Percentiles rank a stretch among this genome's conserved stretches.
Evolutionary conservation across 2,797 vertebrate species (phyloP).

Genomic region (Oceanodroma leucorhoa): DNA sequence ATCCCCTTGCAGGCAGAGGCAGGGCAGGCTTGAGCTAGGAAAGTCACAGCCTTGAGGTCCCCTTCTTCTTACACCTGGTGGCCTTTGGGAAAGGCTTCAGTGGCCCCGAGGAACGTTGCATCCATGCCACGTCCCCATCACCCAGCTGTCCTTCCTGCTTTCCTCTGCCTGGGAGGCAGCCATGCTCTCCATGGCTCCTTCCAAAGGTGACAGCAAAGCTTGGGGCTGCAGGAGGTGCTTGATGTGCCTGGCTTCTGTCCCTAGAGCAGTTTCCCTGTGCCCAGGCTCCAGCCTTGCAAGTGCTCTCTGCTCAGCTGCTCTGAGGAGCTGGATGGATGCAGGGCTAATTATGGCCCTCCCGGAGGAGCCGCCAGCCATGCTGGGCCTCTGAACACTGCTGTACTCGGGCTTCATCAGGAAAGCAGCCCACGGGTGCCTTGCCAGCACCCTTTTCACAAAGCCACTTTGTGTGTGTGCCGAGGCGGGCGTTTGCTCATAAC

Average conservation of each 20-base stretch:
- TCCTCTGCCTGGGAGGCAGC: not conserved
- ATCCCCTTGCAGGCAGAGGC: not conserved
- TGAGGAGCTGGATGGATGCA: rapidly evolving
- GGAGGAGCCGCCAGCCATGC: not conserved
- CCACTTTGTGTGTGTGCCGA: not conserved
- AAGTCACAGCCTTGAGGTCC: not conserved
- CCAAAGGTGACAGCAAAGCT: not conserved
- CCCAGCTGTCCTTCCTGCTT: not conserved
- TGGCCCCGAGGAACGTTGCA: not conserved
- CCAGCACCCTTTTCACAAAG: not conserved
- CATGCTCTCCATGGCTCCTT: not conserved
- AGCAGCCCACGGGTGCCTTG: not conserved
- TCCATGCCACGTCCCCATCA: not conserved
- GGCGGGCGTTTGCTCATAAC: not conserved
- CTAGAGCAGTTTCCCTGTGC: not conserved
- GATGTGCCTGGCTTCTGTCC: not conserved
- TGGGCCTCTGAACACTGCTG: not conserved
- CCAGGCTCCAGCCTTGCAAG: not conserved
- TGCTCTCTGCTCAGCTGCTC: not conserved
- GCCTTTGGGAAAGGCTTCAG: not conserved
- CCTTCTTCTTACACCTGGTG: not conserved
- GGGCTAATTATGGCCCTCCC: not conserved
- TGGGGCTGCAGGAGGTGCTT: not conserved
- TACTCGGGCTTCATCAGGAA: not conserved
- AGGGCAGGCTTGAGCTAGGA: not conserved